Base-by-base conservation (phyloP, 2,797 vertebrate species). In the Florisuga fusca region DNA sequence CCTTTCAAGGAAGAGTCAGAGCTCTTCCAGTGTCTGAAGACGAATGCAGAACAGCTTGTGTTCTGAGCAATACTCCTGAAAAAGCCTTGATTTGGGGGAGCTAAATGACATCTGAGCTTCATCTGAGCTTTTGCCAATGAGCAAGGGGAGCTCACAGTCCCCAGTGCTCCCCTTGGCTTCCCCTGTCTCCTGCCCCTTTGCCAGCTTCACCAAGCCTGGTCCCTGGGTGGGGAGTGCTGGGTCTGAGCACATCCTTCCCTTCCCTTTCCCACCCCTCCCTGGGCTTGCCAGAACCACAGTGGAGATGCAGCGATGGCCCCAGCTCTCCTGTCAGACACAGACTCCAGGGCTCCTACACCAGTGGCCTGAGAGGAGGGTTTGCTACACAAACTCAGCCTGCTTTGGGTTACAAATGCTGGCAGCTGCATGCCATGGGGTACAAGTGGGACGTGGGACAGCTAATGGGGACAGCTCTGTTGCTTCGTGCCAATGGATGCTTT, bases 401-500 rank as follows among this genome's bases (percentile, higher is more conserved):
- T 89, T 90, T 74, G 92, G 79, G 84, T 91, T 88, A 87, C 95
- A 63, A 90, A 89, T 50, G 87, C 94, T 96, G 90, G 95, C 91
- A 95, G 96, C 62, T 84, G 95, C 93, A 83, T 84, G 94, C 95
- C 79, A 77, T 59, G 80, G 83, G 85, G 72, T 69, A 96, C 79
- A 90, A 86, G 68, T 63, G 72, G 86, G 90, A 91, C 73, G 69
- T 91, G 90, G 94, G 91, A 94, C 95, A 96, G 90, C 94, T 82
- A 95, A 1, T 94, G 90, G 88, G 91, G 83, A 95, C 94, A 97
- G 92, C 96, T 94, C 87, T 95, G 90, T 13, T 90, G 95, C 94
- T 95, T 96, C 94, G 95, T 97, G 92, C 93, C 92, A 87, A 93
- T 91, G 94, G 84, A 58, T 77, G 93, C 90, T 84, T 91, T 91